These are phyloP conservation scores for Podiceps cristatus DNA, from an alignment of 2,113 vertebrate genomes.

Conservation along the genomic window DNA sequence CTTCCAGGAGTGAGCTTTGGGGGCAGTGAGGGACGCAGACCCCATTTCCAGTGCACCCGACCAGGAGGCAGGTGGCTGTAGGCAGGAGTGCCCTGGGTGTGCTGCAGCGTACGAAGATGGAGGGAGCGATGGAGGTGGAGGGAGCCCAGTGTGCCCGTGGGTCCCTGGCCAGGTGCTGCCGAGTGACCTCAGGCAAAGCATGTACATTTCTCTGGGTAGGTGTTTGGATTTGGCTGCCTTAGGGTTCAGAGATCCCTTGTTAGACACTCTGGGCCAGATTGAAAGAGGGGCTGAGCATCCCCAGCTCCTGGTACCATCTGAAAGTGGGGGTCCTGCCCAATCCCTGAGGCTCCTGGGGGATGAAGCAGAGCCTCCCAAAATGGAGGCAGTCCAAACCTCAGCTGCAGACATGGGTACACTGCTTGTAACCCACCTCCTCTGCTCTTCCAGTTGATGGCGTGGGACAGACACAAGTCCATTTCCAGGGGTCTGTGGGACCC, in stretches of 20 bases:
- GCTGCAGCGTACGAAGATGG: neutral
- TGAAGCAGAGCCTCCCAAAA: neutral
- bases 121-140: neutral
- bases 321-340: neutral
- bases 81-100: neutral
- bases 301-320: neutral
- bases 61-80: neutral
- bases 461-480: neutral
- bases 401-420: accelerated
- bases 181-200: neutral
- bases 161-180: neutral
- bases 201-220: neutral
- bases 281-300: neutral
- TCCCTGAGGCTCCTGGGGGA: neutral
- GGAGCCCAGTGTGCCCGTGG: neutral
- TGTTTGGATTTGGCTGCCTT: neutral
- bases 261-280: neutral
- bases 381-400: accelerated
- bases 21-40: neutral
- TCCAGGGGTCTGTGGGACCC: neutral
- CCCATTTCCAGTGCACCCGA: neutral
- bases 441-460: accelerated
- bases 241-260: neutral
- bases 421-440: neutral
- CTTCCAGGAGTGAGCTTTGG: neutral